Percentiles rank a stretch among this genome's conserved stretches.
Evolutionary conservation across 2,888 invertebrate genomes (phyloP).

Genomic region (Hetaerina titia): DNA sequence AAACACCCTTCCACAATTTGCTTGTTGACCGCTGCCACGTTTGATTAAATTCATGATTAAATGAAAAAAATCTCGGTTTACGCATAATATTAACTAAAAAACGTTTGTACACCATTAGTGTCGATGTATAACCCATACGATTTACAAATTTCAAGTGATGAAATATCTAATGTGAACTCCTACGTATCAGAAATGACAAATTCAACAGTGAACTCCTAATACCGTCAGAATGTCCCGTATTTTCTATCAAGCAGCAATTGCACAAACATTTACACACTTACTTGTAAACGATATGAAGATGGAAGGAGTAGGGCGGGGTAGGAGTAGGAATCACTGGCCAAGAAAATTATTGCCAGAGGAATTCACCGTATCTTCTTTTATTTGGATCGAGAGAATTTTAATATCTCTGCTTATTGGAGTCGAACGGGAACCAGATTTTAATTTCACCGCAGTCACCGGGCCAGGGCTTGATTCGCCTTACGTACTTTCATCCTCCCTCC

Average conservation of each 20-base stretch:
- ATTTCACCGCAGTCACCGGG: not conserved
- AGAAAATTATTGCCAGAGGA: not conserved
- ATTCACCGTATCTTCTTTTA: not conserved
- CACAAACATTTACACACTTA: not conserved
- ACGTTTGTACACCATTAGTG: too few species aligned
- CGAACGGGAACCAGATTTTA: not conserved
- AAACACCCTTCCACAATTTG: too few species aligned
- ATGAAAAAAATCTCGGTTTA: too few species aligned
- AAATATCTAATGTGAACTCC: too few species aligned
- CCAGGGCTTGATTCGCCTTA: not conserved
- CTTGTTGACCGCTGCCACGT: too few species aligned
- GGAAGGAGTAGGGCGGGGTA: not conserved
- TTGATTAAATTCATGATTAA: too few species aligned
- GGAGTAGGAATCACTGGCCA: not conserved
- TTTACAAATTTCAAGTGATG: too few species aligned
- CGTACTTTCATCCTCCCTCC: not conserved
- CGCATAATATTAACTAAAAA: too few species aligned
- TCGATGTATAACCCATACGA: too few species aligned
- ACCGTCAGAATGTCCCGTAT: too few species aligned
- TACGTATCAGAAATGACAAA: not conserved
- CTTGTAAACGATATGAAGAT: not conserved
- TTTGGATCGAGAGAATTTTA: not conserved
- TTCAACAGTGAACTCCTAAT: not conserved
- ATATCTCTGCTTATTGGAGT: not conserved
- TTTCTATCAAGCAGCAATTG: too few species aligned